Percentiles rank a stretch among this genome's conserved stretches.
These are phyloP conservation scores for Lysandra coridon DNA, from an alignment of 2,888 invertebrate genomes.

Conservation along the genomic window DNA sequence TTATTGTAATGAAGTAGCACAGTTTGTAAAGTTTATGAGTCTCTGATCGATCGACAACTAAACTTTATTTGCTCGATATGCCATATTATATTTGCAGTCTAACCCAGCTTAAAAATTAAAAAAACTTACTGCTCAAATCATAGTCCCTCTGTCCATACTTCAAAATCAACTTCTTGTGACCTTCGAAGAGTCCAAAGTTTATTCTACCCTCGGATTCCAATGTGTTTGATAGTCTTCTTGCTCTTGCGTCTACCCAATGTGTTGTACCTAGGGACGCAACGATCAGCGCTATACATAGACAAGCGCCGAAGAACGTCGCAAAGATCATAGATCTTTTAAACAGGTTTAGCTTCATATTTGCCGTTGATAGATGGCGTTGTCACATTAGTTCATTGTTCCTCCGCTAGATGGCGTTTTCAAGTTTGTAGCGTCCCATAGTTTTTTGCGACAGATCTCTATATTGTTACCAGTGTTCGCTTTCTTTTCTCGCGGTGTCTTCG, in stretches of 20 bases:
- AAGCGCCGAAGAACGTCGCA: conserved; percentile 89
- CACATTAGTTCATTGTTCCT: not conserved
- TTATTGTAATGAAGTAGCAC: too few species aligned
- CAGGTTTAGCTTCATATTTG: conserved; percentile 82
- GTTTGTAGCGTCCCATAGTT: not conserved
- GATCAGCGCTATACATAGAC: conserved; percentile 87
- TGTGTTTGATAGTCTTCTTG: conserved; percentile 83
- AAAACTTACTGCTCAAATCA: conserved; percentile 86
- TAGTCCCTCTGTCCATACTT: conserved; percentile 90
- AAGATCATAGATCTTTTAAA: conserved; percentile 89
- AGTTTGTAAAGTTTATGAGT: too few species aligned
- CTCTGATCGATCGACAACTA: too few species aligned
- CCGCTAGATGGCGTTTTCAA: not conserved
- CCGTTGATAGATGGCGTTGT: conserved; percentile 11
- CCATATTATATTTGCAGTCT: too few species aligned
- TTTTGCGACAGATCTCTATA: not conserved
- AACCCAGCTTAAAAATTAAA: not conserved
- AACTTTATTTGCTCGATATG: too few species aligned
- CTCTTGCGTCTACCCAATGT: conserved; percentile 90
- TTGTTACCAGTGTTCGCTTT: conserved; percentile 11
- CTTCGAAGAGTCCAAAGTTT: conserved; percentile 92
- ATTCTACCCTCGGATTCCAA: conserved; percentile 86
- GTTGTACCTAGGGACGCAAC: conserved; percentile 91
- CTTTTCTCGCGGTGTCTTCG: not conserved
- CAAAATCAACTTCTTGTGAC: conserved; percentile 87